Conservation (phyloP, 2,113 vertebrate genomes). For the Eublepharis macularius region DNA sequence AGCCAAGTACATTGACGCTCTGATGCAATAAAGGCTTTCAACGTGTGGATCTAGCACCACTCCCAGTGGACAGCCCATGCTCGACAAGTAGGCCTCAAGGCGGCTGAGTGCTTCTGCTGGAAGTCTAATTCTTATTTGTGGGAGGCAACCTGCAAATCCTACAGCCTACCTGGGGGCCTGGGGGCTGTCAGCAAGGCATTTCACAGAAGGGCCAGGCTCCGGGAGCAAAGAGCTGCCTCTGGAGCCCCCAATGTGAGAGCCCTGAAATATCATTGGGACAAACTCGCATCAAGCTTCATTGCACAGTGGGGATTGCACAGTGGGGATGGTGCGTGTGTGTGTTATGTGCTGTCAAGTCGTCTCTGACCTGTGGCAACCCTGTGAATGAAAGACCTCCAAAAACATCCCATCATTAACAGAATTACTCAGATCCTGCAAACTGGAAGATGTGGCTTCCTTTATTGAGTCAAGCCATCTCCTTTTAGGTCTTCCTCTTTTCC, state of each 20-base stretch:
- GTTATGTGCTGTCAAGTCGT: too few species aligned
- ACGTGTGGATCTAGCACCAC: background rate
- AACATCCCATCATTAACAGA: too few species aligned
- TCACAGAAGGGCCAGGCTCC: background rate
- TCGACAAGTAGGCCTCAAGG: background rate
- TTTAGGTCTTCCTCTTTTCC: too few species aligned
- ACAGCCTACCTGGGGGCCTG: background rate
- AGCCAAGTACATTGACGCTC: too few species aligned
- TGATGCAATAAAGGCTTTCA: too few species aligned
- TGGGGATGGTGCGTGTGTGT: background rate
- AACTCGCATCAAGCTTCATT: background rate
- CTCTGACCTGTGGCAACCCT: too few species aligned
- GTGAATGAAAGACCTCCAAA: too few species aligned
- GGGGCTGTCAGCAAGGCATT: background rate
- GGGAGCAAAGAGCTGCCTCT: background rate
- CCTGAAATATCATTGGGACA: background rate
- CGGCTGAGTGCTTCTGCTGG: background rate
- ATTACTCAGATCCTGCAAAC: too few species aligned
- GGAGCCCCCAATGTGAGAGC: background rate
- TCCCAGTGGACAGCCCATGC: background rate
- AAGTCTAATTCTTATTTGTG: background rate
- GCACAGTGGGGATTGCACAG: background rate
- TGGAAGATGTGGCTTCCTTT: too few species aligned
- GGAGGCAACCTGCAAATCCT: background rate
- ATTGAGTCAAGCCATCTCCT: too few species aligned